Evolutionary conservation across 2,797 vertebrate species (phyloP), one percentile per base, ranked within the genome.

Genomic region (Hippoglossus hippoglossus): DNA sequence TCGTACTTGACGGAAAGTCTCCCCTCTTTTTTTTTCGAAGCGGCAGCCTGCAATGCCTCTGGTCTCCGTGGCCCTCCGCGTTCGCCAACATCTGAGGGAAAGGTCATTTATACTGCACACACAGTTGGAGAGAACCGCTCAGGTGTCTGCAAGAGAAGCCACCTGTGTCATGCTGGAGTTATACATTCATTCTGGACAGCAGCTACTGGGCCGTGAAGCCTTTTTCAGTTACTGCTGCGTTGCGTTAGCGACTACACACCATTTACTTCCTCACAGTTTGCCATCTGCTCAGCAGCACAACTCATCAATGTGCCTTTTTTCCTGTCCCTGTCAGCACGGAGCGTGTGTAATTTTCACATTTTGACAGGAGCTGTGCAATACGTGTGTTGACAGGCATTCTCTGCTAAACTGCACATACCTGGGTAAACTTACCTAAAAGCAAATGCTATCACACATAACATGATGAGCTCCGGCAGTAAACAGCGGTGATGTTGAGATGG

Each of bases 91-190:
- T 75, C 57, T 51, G 71, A 86, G 71, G 72, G 72, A 90, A 91
- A 87, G 87, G 90, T 90, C 86, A 85, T 86, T 91, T 86, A 85
- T 85, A 80, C 82, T 39, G 81, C 72, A 65, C 71, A 79, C 75
- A 81, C 77, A 73, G 76, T 62, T 67, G 70, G 78, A 67, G 75
- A 67, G 67, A 66, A 72, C 72, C 71, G 68, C 69, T 67, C 80
- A 80, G 81, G 81, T 88, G 86, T 89, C 80, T 82, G 84, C 65
- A 71, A 57, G 64, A 56, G 67, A 83, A 76, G 62, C 72, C 50
- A 56, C 51, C 66, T 72, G 59, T 75, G 70, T 81, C 79, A 77
- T 58, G 36, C 65, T 62, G 55, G 67, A 71, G 78, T 71, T 67
- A 50, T 55, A 67, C 75, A 65, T 82, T 49, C 60, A 61, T 69